Percentiles rank a stretch among this genome's conserved stretches.
phyloP scores from a whole-genome alignment of 2,113 vertebrate species.

The Gasterosteus aculeatus region DNA sequence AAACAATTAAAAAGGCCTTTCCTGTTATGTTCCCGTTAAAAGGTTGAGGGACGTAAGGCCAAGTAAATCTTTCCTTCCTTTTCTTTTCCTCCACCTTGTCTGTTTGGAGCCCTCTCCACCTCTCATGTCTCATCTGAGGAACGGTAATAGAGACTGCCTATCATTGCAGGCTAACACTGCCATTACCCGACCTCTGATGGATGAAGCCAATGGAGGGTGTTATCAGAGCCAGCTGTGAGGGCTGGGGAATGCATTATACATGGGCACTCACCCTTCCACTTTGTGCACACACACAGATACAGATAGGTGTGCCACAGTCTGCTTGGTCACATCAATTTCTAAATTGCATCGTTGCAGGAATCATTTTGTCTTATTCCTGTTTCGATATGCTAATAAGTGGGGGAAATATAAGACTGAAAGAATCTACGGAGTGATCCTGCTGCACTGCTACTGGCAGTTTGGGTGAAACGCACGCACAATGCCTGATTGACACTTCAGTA shows the following conservation, averaged over 20 bases:
- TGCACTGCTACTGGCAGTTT: too few relatives aligned
- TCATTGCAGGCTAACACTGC: constrained; percentile 77
- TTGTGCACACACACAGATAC: constrained; percentile 64
- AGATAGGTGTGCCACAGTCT: constrained; percentile 4
- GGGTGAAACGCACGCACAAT: too few relatives aligned
- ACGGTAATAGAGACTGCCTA: constrained; percentile 84
- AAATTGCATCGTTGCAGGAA: too few relatives aligned
- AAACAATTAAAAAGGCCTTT: background rate
- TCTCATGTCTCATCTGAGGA: constrained; percentile 74
- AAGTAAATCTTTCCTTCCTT: constrained; percentile 73
- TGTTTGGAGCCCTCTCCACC: constrained; percentile 85
- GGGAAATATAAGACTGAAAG: too few relatives aligned
- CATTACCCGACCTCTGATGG: constrained; percentile 87
- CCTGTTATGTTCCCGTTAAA: background rate
- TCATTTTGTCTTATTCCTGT: too few relatives aligned
- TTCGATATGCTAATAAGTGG: too few relatives aligned
- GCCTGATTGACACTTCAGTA: too few relatives aligned
- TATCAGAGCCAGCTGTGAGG: constrained; percentile 91
- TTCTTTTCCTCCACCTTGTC: constrained; percentile 37
- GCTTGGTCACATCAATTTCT: too few relatives aligned
- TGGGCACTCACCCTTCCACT: constrained; percentile 84
- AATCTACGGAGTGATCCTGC: too few relatives aligned
- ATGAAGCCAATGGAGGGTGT: constrained; percentile 90
- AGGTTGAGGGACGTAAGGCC: constrained; percentile 66
- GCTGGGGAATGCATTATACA: constrained; percentile 87